Conservation (phyloP, 2,888 invertebrate species). For the Dryadula phaetusa region DNA sequence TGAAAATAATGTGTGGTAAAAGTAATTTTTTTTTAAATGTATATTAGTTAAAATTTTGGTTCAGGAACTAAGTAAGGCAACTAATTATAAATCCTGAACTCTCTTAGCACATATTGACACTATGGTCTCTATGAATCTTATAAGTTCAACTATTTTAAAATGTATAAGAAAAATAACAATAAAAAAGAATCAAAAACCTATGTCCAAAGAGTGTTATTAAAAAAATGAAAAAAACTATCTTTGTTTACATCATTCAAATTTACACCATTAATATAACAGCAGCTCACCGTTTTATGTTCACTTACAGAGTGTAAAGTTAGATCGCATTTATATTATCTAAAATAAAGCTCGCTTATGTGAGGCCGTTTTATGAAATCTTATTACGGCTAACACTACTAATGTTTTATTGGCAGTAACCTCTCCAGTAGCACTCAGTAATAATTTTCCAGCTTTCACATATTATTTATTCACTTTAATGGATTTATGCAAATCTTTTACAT, state of each 20-base stretch:
- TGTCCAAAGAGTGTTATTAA: no score
- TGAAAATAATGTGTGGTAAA: no score
- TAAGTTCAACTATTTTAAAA: no score
- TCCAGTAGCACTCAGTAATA: slow-evolving; percentile 14
- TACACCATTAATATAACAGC: background rate
- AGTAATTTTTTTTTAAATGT: no score
- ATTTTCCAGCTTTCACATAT: background rate
- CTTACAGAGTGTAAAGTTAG: slow-evolving; percentile 12
- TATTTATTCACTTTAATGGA: slow-evolving; percentile 3
- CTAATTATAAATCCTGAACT: no score
- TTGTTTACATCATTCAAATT: background rate
- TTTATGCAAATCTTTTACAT: background rate
- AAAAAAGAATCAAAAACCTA: no score
- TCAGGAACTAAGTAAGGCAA: no score
- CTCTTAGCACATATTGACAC: no score
- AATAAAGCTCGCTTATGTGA: slow-evolving; percentile 40
- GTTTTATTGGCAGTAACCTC: slow-evolving; percentile 39
- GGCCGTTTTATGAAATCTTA: slow-evolving; percentile 44
- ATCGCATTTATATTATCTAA: slow-evolving; percentile 17
- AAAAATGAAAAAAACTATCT: no score
- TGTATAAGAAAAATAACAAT: no score
- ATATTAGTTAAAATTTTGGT: no score
- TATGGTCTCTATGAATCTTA: no score
- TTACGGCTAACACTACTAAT: slow-evolving; percentile 38
- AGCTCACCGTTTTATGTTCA: slow-evolving; percentile 11